Percentiles rank a stretch among this genome's conserved stretches.
These are phyloP conservation scores for Bombus confusus DNA, from an alignment of 1,140 invertebrate genomes.

Conservation along the genomic window DNA sequence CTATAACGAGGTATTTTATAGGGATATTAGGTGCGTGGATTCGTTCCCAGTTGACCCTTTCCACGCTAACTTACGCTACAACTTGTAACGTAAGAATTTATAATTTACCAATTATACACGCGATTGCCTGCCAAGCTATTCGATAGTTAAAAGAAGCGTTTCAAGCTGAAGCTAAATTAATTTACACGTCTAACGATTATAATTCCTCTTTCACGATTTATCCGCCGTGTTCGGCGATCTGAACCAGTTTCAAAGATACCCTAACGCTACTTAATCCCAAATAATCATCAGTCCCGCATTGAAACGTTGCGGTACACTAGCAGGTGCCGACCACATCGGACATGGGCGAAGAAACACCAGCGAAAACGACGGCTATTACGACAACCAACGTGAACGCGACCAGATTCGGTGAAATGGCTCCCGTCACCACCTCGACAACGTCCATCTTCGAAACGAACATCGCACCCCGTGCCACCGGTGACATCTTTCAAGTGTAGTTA, in stretches of 20 bases:
- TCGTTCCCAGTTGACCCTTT: neutral
- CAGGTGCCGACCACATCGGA: slow-evolving; percentile 76
- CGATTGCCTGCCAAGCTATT: too few relatives aligned
- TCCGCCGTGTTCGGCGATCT: too few relatives aligned
- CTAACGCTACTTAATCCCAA: too few relatives aligned
- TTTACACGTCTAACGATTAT: too few relatives aligned
- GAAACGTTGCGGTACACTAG: slow-evolving; percentile 30
- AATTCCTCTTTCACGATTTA: too few relatives aligned
- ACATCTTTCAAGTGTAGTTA: slow-evolving; percentile 74
- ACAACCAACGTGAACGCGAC: slow-evolving; percentile 56
- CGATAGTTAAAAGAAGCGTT: too few relatives aligned
- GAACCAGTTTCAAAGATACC: too few relatives aligned
- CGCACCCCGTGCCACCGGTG: slow-evolving; percentile 73
- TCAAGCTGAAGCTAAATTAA: too few relatives aligned
- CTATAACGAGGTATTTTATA: slow-evolving; percentile 75
- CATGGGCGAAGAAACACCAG: slow-evolving; percentile 54
- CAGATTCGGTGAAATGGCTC: slow-evolving; percentile 63
- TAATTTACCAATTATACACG: neutral
- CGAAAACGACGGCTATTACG: slow-evolving; percentile 56
- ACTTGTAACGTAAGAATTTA: neutral
- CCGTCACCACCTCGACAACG: slow-evolving; percentile 66
- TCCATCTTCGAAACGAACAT: slow-evolving; percentile 75
- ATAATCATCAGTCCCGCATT: neutral
- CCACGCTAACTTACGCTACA: too few relatives aligned
- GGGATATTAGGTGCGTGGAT: neutral